Evolutionary conservation across 2,113 vertebrate species (phyloP), one percentile per base, ranked within the genome.

Genomic region (Poecile atricapillus): DNA sequence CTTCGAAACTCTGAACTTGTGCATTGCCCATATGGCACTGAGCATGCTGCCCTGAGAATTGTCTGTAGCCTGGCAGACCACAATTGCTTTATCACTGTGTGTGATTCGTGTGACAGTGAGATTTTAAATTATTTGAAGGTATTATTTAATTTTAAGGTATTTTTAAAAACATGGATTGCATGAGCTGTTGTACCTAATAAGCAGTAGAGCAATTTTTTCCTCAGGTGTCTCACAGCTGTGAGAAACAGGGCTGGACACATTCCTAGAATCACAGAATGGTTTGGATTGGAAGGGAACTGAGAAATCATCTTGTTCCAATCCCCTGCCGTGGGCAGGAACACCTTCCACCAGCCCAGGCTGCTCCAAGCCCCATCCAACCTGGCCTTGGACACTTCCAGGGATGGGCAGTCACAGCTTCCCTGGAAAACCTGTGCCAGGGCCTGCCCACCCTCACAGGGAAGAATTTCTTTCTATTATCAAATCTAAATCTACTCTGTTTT

Each of bases 301-400:
- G 31, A 49, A 14, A 63, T 56, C 17, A 24, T 55, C 63, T 24
- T 31, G 15, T 56, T 77, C 80, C 43, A 77, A 5, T 1, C 12
- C 18, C 15, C 49, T 55, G 41, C 47, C n/a, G 23, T 39, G 60
- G 50, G 27, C 44, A 68, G n/a, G n/a, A 47, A 62, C 55, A 41
- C 9, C n/a, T 79, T 5, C 18, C 56, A 56, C 31, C 0, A 3
- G 0, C 0, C 11, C 79, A 77, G 25, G 41, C 2, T 83, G 47
- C 31, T 69, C 63, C 15, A 15, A 76, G 5, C 27, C 22, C 43
- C 1, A 1, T 56, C 23, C 43, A 50, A 0, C 35, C 31, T 35
- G 55, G 18, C 35, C 49, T 63, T 49, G 87, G 3, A 5, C 18
- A 37, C 18, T 83, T 2, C 47, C 35, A 90, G 56, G 63, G 3